Evolutionary conservation across 2,888 invertebrate genomes (phyloP).

Genomic region (Chaetogeoica ovagalla): DNA sequence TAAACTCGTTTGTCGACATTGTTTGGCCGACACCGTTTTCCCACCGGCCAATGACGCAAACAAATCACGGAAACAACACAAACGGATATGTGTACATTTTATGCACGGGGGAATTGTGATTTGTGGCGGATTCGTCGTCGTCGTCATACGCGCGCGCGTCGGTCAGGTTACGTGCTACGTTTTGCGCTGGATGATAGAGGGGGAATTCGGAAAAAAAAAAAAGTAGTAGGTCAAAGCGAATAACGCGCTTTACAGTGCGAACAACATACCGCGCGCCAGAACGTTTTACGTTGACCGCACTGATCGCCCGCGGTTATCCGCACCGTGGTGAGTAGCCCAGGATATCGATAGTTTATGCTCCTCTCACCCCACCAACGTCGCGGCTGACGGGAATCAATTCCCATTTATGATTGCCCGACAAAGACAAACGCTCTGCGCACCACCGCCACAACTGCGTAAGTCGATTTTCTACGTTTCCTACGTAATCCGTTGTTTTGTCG

Average conservation of each 20-base stretch:
- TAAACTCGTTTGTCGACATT: no score
- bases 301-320: neutral
- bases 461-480: conserved; percentile 22
- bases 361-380: neutral
- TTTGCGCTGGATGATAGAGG: no score
- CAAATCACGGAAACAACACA: no score
- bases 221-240: no score
- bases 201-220: no score
- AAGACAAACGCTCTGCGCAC: conserved; percentile 4
- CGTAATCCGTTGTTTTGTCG: neutral
- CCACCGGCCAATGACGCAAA: no score
- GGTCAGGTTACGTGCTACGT: no score
- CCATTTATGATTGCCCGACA: conserved; percentile 46
- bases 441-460: conserved; percentile 7
- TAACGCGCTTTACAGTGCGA: no score
- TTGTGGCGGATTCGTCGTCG: neutral
- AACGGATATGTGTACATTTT: no score
- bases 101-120: no score
- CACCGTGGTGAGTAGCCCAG: neutral
- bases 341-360: conserved; percentile 21
- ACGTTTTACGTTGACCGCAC: neutral
- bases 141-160: no score
- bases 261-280: neutral
- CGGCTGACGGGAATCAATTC: conserved; percentile 28
- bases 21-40: no score